Evolutionary conservation across 2,113 vertebrate species (phyloP).

Genomic region (Chaenogobius annularis): DNA sequence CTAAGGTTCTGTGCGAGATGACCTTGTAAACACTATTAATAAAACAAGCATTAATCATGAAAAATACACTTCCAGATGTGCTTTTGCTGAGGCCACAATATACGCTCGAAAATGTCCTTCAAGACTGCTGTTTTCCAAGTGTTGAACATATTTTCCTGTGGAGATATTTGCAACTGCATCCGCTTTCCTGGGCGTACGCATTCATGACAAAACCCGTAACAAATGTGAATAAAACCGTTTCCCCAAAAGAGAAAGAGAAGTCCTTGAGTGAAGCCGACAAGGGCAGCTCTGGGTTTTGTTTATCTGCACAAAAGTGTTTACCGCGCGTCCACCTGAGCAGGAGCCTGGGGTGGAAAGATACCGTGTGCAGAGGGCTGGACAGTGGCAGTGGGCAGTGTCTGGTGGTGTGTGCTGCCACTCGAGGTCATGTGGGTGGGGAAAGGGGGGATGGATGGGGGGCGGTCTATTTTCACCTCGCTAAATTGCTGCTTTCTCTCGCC

Average conservation of each 20-base stretch:
- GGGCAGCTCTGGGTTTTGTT: background rate
- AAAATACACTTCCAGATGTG: no score
- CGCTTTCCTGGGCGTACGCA: no score
- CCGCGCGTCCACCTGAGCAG: background rate
- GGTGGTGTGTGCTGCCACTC: background rate
- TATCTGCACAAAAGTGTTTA: constrained; percentile 2
- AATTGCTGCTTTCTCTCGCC: constrained; percentile 11
- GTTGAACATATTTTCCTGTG: no score
- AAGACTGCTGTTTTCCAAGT: no score
- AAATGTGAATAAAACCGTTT: background rate
- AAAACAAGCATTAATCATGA: no score
- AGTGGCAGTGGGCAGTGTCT: background rate
- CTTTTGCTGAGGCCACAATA: no score
- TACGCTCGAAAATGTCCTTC: no score
- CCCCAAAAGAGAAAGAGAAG: background rate
- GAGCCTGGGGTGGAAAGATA: background rate
- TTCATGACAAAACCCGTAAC: no score
- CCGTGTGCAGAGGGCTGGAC: background rate
- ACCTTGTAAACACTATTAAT: no score
- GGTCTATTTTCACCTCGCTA: constrained; percentile 5
- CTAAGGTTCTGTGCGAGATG: no score
- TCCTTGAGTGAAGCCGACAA: background rate
- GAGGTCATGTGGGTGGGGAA: background rate
- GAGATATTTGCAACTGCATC: no score
- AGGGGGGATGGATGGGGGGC: no score